A percentile compares a stretch with the other conserved stretches of the same genome.
Conservation (phyloP, 2,888 invertebrate genomes). For the Eucera pruinosa region DNA sequence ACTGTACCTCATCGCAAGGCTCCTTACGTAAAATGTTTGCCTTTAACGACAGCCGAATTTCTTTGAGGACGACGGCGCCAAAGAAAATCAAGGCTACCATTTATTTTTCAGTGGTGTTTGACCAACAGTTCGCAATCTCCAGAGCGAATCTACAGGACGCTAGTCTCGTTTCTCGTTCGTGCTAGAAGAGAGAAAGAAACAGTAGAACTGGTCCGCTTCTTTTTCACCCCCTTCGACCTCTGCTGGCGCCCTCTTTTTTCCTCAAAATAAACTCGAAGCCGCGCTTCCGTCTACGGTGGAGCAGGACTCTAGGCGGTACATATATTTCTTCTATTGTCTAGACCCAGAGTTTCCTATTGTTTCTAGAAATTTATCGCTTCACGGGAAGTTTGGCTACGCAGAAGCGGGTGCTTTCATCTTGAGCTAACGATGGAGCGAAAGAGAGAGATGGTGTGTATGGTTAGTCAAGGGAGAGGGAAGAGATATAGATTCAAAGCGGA, state of each 20-base stretch:
- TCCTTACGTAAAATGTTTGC: background rate
- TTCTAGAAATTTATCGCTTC: slow-evolving; percentile 83
- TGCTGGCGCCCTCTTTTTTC: slow-evolving; percentile 28
- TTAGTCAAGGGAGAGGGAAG: slow-evolving; percentile 27
- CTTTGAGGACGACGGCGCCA: background rate
- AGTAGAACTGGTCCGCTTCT: slow-evolving; percentile 62
- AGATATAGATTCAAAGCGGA: slow-evolving; percentile 72
- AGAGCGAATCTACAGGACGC: slow-evolving; percentile 52
- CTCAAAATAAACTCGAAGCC: slow-evolving; percentile 69
- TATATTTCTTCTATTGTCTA: slow-evolving; percentile 84
- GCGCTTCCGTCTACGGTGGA: slow-evolving; percentile 72
- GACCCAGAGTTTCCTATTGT: slow-evolving; percentile 82
- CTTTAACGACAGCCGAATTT: slow-evolving; percentile 24
- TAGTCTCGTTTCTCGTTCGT: too few relatives aligned
- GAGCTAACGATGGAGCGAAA: slow-evolving; percentile 44
- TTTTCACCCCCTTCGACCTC: slow-evolving; percentile 41
- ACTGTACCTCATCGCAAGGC: background rate
- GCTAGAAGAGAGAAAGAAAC: slow-evolving; percentile 6
- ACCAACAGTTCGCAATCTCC: slow-evolving; percentile 61
- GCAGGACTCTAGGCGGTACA: slow-evolving; percentile 65
- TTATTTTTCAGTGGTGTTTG: slow-evolving; percentile 60
- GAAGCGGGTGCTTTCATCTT: slow-evolving; percentile 82
- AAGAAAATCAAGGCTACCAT: slow-evolving; percentile 36
- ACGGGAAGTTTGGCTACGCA: slow-evolving; percentile 82
- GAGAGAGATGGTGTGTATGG: slow-evolving; percentile 13